phyloP scores from a whole-genome alignment of 2,113 vertebrate species.

The Eulacestoma nigropectus region DNA sequence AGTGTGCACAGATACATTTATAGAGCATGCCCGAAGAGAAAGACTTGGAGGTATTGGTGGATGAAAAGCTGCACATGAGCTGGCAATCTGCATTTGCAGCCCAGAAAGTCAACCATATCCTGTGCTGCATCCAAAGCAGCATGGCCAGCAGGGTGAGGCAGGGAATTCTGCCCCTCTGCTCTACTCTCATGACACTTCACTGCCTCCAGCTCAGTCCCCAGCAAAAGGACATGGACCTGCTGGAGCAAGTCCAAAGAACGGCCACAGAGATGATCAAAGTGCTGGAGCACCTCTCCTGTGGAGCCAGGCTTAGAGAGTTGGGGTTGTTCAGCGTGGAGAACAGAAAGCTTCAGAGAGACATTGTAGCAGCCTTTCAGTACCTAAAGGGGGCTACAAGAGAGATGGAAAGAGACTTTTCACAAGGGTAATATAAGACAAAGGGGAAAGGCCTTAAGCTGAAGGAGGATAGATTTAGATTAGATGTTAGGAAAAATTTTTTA shows the following conservation, averaged over 20 bases:
- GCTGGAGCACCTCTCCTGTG: background rate
- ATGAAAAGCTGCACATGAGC: background rate
- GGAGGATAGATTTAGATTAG: background rate
- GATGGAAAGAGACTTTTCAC: background rate
- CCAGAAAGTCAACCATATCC: background rate
- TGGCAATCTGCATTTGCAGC: background rate
- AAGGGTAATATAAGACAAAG: background rate
- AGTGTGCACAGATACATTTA: background rate
- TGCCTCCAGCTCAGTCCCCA: too few relatives aligned
- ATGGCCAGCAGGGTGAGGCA: background rate
- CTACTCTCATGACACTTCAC: background rate
- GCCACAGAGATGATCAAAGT: too few relatives aligned
- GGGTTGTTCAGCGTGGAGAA: background rate
- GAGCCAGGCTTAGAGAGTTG: background rate
- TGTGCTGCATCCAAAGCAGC: background rate
- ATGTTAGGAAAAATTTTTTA: background rate
- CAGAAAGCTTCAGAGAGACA: background rate
- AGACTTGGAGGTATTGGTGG: background rate
- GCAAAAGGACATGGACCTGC: background rate
- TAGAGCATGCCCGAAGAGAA: background rate
- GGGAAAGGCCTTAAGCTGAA: background rate
- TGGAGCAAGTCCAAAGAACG: accelerated
- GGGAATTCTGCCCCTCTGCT: background rate
- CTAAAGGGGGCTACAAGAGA: background rate
- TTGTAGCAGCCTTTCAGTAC: background rate